Percentiles rank a stretch among this genome's conserved stretches.
These are phyloP conservation scores for Nebria brevicollis DNA, from an alignment of 2,888 invertebrate species.

Conservation along the genomic window DNA sequence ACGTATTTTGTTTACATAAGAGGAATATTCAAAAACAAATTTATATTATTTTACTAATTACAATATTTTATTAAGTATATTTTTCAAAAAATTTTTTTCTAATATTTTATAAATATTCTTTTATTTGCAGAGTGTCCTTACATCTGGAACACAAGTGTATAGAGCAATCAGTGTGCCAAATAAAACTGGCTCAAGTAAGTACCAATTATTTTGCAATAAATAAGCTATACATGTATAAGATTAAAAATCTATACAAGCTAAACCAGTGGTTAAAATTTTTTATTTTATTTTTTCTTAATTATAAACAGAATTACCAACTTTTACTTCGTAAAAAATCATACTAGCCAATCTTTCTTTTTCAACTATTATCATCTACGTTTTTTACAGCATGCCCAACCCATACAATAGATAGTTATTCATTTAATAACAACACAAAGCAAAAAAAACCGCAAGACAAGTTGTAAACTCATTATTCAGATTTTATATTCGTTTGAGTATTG, in stretches of 20 bases:
- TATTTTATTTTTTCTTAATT: background rate
- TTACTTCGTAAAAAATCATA: background rate
- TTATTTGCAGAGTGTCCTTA: slow-evolving; percentile 47
- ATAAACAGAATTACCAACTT: background rate
- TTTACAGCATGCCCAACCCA: background rate
- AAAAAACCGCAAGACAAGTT: background rate
- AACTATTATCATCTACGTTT: background rate
- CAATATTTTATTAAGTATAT: too few relatives aligned
- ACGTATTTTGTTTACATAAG: too few relatives aligned
- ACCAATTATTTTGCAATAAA: slow-evolving; percentile 13
- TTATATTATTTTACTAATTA: too few relatives aligned
- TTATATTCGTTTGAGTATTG: too few relatives aligned
- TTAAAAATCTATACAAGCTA: background rate
- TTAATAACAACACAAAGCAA: background rate
- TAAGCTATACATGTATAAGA: background rate
- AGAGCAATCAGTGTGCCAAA: slow-evolving; percentile 52
- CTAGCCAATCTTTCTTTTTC: background rate
- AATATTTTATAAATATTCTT: slow-evolving; percentile 1
- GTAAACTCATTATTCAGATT: background rate
- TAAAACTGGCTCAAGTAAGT: slow-evolving; percentile 47
- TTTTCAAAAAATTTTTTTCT: too few relatives aligned
- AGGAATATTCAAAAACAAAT: too few relatives aligned
- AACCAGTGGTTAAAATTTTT: background rate
- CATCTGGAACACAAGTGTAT: slow-evolving; percentile 53
- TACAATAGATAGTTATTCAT: background rate